These are phyloP conservation scores for Lota lota DNA, from an alignment of 2,113 vertebrate genomes.

Conservation along the genomic window DNA sequence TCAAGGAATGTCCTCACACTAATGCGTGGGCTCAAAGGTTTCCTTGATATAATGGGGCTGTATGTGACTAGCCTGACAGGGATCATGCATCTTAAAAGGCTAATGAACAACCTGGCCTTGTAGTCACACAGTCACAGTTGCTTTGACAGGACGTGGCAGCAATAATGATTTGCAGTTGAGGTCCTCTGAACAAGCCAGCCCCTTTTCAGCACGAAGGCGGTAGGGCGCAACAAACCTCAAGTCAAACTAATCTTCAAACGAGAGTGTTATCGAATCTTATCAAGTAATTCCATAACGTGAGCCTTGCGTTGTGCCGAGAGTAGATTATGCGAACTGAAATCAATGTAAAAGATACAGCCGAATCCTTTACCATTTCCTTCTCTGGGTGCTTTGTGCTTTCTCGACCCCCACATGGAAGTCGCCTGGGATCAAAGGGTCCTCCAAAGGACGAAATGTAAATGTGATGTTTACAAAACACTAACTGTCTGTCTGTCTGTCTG, in stretches of 20 bases:
- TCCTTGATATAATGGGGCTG: background rate
- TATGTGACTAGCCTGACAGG: background rate
- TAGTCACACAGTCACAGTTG: constrained; percentile 52
- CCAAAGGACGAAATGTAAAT: background rate
- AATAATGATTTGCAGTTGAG: constrained; percentile 59
- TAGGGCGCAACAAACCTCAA: constrained; percentile 11
- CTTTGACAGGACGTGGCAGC: constrained; percentile 60
- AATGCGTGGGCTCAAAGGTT: background rate
- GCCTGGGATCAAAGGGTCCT: too few species aligned
- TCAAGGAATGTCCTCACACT: too few species aligned
- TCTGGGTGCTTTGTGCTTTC: too few species aligned
- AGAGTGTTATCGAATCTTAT: constrained; percentile 11
- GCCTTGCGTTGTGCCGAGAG: constrained; percentile 1
- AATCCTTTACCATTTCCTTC: too few species aligned
- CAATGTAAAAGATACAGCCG: too few species aligned
- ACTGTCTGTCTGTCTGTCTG: too few species aligned
- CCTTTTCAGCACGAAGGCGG: constrained; percentile 28
- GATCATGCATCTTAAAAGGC: background rate
- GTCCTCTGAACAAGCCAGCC: constrained; percentile 12
- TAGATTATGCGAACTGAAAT: background rate
- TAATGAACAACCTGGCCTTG: constrained; percentile 50
- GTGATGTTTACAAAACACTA: background rate
- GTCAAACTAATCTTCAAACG: constrained; percentile 38
- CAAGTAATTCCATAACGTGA: constrained; percentile 19
- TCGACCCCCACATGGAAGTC: too few species aligned